These are phyloP conservation scores for Notocelia uddmanniana DNA, from an alignment of 2,888 invertebrate species.

Conservation along the genomic window DNA sequence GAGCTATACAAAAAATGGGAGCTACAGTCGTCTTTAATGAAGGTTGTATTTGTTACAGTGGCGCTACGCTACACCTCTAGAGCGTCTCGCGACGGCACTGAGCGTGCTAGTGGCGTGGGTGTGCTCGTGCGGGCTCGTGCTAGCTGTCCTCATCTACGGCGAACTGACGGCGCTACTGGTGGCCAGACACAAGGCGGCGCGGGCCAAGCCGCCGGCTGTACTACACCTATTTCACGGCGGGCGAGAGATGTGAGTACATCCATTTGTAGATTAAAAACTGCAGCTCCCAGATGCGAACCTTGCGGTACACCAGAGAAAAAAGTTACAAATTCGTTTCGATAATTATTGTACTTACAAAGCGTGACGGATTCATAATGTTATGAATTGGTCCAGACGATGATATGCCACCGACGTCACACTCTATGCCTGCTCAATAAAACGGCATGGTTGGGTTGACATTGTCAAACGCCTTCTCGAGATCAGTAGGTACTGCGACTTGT, in stretches of 20 bases:
- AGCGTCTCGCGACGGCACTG: conserved; percentile 58
- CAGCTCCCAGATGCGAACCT: not conserved
- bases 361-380: too few species aligned
- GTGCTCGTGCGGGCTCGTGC: conserved; percentile 74
- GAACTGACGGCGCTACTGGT: conserved; percentile 87
- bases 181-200: conserved; percentile 72
- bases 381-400: too few species aligned
- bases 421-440: not conserved
- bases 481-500: not conserved
- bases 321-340: too few species aligned
- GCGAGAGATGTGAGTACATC: conserved; percentile 75
- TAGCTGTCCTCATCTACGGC: conserved; percentile 87
- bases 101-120: conserved; percentile 61
- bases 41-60: conserved; percentile 63
- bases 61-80: conserved; percentile 72
- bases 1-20: too few species aligned
- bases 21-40: too few species aligned
- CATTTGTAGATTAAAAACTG: not conserved
- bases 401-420: too few species aligned
- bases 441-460: not conserved
- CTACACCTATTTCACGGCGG: conserved; percentile 83
- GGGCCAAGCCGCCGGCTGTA: conserved; percentile 70
- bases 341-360: too few species aligned
- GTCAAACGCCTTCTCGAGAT: not conserved
- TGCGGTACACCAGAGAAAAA: not conserved